A percentile compares a stretch with the other conserved stretches of the same genome.
phyloP scores from a whole-genome alignment of 2,113 vertebrate genomes.

The Leucosticte australis region DNA sequence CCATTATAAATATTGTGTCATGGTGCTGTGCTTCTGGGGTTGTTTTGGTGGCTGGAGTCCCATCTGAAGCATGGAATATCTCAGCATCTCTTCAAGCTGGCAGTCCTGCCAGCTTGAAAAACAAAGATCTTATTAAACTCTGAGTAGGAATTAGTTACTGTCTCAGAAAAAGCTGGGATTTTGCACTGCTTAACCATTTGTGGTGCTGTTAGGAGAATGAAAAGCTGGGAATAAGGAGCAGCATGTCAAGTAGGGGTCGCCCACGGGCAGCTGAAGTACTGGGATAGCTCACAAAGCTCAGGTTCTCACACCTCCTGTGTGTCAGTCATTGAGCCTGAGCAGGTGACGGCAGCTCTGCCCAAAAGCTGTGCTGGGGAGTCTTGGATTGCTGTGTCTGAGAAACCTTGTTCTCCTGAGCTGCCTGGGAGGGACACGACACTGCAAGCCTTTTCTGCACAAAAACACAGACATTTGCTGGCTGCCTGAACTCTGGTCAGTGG shows the following conservation, averaged over 20 bases:
- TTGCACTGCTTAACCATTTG: background rate
- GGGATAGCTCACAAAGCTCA: background rate
- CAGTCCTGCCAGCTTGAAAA: background rate
- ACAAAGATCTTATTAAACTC: background rate
- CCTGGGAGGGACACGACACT: background rate
- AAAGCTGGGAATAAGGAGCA: background rate
- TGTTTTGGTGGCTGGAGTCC: background rate
- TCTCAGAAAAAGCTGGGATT: background rate
- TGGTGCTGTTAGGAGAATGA: background rate
- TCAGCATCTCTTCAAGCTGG: background rate
- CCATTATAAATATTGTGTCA: background rate
- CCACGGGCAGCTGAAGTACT: background rate
- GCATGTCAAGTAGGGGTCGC: background rate
- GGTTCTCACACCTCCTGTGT: background rate
- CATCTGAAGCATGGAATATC: background rate
- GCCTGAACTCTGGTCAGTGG: background rate
- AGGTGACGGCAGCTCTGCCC: background rate
- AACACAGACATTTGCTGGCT: background rate
- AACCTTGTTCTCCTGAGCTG: fast-evolving
- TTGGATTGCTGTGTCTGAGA: background rate
- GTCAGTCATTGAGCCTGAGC: background rate
- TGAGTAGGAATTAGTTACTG: background rate
- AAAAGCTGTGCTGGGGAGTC: background rate
- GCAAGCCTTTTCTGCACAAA: background rate
- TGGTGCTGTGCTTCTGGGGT: background rate